phyloP scores from a whole-genome alignment of 2,797 vertebrate species.

The Moxostoma hubbsi region DNA sequence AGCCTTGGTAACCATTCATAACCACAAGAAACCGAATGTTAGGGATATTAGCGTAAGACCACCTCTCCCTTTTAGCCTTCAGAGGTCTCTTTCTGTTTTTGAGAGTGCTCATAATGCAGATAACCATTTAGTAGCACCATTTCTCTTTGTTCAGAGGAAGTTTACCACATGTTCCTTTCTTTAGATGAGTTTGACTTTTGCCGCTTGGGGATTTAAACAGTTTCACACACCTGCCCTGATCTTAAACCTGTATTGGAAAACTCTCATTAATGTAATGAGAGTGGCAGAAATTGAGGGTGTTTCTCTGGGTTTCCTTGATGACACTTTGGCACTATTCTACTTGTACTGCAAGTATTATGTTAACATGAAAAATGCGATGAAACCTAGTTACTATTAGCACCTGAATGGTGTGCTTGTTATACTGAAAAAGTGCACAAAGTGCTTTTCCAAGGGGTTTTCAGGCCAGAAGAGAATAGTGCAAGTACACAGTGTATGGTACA shows the following conservation, averaged over 20 bases:
- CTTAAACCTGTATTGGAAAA: slow-evolving; percentile 30
- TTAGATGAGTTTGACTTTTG: slow-evolving; percentile 35
- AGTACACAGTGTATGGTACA: too few relatives aligned
- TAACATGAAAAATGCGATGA: too few relatives aligned
- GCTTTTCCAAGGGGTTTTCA: too few relatives aligned
- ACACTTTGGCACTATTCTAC: too few relatives aligned
- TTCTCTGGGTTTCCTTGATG: too few relatives aligned
- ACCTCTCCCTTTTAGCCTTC: not conserved
- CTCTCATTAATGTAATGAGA: slow-evolving; percentile 31
- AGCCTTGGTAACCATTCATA: not conserved
- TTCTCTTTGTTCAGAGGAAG: slow-evolving; percentile 15
- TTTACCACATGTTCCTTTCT: slow-evolving; percentile 43
- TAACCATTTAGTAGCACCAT: slow-evolving; percentile 18
- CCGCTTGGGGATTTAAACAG: slow-evolving; percentile 16
- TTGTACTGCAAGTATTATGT: too few relatives aligned
- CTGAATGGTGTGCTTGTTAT: too few relatives aligned
- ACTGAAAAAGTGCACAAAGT: too few relatives aligned
- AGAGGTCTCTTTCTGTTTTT: slow-evolving; percentile 1
- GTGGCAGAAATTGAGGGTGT: slow-evolving; percentile 7
- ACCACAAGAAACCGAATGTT: slow-evolving; percentile 11
- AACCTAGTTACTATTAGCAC: too few relatives aligned
- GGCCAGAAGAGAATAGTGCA: too few relatives aligned
- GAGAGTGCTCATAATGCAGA: slow-evolving; percentile 32
- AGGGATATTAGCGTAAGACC: slow-evolving; percentile 2
- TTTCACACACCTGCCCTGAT: not conserved